Percentiles rank a stretch among this genome's conserved stretches.
phyloP scores from a whole-genome alignment of 2,113 vertebrate genomes.

The Erythrocercus mccallii region DNA sequence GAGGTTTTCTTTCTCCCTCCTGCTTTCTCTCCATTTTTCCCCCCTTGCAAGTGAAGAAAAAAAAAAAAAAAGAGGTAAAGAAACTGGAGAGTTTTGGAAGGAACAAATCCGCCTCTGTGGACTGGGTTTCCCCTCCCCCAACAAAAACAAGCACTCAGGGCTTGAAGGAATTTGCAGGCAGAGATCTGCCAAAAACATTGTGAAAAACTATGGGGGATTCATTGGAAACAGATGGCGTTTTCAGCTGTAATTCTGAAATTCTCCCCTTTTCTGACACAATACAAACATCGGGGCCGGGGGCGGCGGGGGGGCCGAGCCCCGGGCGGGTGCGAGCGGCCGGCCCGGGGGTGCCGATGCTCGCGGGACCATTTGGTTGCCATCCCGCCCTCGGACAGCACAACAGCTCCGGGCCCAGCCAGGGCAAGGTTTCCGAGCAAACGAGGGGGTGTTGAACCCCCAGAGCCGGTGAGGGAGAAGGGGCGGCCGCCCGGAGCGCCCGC shows the following conservation, averaged over 20 bases:
- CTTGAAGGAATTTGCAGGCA: constrained; percentile 82
- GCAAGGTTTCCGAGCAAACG: not conserved
- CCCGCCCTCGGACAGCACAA: not conserved
- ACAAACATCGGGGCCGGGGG: constrained; percentile 58
- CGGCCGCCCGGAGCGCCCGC: not conserved
- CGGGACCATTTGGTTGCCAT: not conserved
- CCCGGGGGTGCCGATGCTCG: not conserved
- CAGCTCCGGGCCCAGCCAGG: not conserved
- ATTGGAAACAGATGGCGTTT: constrained; percentile 86
- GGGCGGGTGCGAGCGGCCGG: not conserved
- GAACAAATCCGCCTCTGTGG: constrained; percentile 84
- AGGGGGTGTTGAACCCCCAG: not conserved
- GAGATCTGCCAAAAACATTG: constrained; percentile 82
- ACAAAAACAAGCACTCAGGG: constrained; percentile 85
- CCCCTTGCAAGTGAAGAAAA: not conserved
- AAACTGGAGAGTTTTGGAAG: constrained; percentile 78
- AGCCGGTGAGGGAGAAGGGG: not conserved
- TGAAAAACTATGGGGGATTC: constrained; percentile 81
- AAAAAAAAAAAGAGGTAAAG: constrained; percentile 61
- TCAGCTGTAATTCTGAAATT: constrained; percentile 77
- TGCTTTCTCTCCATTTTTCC: not conserved
- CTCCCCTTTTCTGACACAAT: constrained; percentile 75
- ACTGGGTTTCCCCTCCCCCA: constrained; percentile 84
- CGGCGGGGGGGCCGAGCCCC: not conserved
- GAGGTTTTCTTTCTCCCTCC: not conserved